Base-by-base conservation (phyloP, 1,140 invertebrate species). In the Drusus annulatus region DNA sequence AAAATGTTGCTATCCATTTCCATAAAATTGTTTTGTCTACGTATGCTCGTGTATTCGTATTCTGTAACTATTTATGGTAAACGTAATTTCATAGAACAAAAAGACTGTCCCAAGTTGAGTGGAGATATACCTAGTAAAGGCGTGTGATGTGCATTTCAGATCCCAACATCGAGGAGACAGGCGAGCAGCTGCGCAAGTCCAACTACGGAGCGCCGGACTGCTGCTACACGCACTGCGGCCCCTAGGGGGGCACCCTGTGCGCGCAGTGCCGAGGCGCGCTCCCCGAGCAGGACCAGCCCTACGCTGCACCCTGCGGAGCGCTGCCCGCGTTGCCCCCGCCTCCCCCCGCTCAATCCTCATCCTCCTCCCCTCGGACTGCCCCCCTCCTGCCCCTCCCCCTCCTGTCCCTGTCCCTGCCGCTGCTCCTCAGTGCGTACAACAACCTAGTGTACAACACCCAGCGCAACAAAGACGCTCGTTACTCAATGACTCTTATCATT, bases 161-260 rank as follows among this genome's bases (percentile, higher is more conserved):
- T 88, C 91, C 92, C 23, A 92, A 92, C 81, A 93, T 93, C 80
- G 91, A 89, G 78, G 91, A 92, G 85, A 91, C 90, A 84, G 91
- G 91, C 1, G 88, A 89, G 79, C 91, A 92, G 84, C 89, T 89
- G 80, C 78, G 82, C 81, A 91, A 90, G 76, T 90, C 91, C 54
- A 87, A 91, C 81, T 89, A 91, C 84, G 90, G 89, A 80, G 86
- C 87, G 85, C 87, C 87, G 76, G 89, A 91, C 84, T 92, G 92
- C 84, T 93, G 92, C 86, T 92, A 91, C 84, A 85, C 85, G 28
- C 86, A 90, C 81, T 92, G 91, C 86, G 88, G 89, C 0, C 52
- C 84, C 85, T 21, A 85, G 88, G 76, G 87, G 84, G 74, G 84
- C 84, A 81, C 84, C 77, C 81, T 83, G 63, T 83, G 82, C 65